Base-by-base conservation (phyloP, 92 coral and sea anemone species). In the Palythoa caribaeorum region DNA sequence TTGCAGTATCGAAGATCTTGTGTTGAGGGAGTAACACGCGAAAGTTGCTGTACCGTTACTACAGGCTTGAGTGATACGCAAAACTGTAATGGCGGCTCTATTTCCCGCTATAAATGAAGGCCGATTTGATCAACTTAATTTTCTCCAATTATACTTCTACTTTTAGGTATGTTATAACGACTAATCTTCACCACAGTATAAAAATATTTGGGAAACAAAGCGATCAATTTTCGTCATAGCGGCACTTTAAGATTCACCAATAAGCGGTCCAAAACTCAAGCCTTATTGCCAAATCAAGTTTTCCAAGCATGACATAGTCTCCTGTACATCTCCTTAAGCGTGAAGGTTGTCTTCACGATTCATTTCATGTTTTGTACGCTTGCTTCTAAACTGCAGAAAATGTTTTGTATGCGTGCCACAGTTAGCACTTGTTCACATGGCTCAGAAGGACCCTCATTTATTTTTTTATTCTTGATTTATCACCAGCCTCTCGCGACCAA, bases 401-500 rank as follows among this genome's bases (percentile, higher is more conserved):
- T n/a, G n/a, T n/a, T n/a, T n/a, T n/a, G n/a, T n/a, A n/a, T n/a
- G n/a, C n/a, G n/a, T n/a, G n/a, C n/a, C n/a, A n/a, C n/a, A n/a
- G n/a, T n/a, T n/a, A n/a, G n/a, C n/a, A 69, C 73, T 69, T 69
- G 38, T 69, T 69, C 73, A 69, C 73, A 69, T 38, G 73, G 73
- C 73, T 69, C 35, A 69, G 21, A 69, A 69, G 40, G 73, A 69
- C 73, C 73, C 48, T 44, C n/a, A n/a, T n/a, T n/a, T n/a, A n/a
- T n/a, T n/a, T n/a, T n/a, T n/a, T n/a, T n/a, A n/a, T n/a, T n/a
- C n/a, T n/a, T n/a, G n/a, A n/a, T n/a, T n/a, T n/a, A n/a, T n/a
- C n/a, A n/a, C n/a, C n/a, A n/a, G n/a, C n/a, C n/a, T n/a, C n/a
- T n/a, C n/a, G n/a, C n/a, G n/a, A n/a, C n/a, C n/a, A n/a, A n/a